phyloP scores from a whole-genome alignment of 1,140 invertebrate genomes.

The Pseudachorutes palmiensis region DNA sequence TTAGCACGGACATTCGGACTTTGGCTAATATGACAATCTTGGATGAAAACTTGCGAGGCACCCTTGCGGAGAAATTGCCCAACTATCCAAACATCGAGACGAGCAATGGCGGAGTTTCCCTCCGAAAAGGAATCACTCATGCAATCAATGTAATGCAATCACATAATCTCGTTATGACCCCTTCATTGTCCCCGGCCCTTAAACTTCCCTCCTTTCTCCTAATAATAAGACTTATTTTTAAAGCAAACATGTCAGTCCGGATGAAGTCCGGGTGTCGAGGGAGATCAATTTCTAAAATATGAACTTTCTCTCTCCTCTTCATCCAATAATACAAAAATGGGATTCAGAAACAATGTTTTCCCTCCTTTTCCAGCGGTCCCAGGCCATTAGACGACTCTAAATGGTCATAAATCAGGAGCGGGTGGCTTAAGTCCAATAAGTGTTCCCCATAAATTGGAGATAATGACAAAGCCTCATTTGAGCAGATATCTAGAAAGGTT shows the following conservation, averaged over 20 bases:
- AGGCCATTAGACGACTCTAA: neutral
- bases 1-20: slow-evolving; percentile 33
- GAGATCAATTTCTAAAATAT: slow-evolving; percentile 3
- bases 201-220: neutral
- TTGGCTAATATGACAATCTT: slow-evolving; percentile 32
- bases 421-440: slow-evolving; percentile 12
- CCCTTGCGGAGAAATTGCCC: slow-evolving; percentile 35
- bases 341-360: neutral
- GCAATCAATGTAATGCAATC: slow-evolving; percentile 37
- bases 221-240: neutral
- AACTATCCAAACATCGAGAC: slow-evolving; percentile 34
- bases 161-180: slow-evolving; percentile 21
- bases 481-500: neutral
- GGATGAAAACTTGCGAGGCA: slow-evolving; percentile 26
- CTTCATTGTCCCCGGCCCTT: slow-evolving; percentile 2
- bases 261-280: neutral
- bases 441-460: neutral
- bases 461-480: neutral
- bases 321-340: neutral
- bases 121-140: slow-evolving; percentile 36
- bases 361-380: neutral
- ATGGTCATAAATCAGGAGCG: neutral
- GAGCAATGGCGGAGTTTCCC: slow-evolving; percentile 26
- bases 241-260: slow-evolving; percentile 27
- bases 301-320: neutral